phyloP scores from a whole-genome alignment of 2,888 invertebrate species.

The Cataglyphis albicans region DNA sequence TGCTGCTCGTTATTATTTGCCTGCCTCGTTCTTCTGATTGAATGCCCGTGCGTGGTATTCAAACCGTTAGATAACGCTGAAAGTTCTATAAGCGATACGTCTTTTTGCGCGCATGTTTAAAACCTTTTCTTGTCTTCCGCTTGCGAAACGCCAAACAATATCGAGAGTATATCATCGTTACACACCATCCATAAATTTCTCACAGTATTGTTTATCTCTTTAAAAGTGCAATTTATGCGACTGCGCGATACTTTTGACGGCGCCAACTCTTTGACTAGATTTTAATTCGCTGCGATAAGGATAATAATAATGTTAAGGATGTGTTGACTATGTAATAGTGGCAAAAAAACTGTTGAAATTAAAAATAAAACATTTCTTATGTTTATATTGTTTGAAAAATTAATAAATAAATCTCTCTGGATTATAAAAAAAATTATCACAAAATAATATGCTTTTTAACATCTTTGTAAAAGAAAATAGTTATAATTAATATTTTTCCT shows the following conservation, averaged over 20 bases:
- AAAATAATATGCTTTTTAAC: too few species aligned
- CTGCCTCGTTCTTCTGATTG: conserved; percentile 40
- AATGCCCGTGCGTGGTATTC: conserved; percentile 16
- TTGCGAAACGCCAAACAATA: conserved; percentile 24
- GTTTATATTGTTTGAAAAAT: too few species aligned
- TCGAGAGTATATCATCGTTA: conserved; percentile 33
- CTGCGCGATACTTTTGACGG: not conserved
- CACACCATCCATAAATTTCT: conserved; percentile 10
- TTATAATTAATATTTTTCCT: too few species aligned
- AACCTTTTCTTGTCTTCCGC: not conserved
- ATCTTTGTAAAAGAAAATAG: too few species aligned
- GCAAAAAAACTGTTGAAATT: too few species aligned
- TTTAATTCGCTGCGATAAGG: conserved; percentile 58
- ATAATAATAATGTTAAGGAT: conserved; percentile 8
- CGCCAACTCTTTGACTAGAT: conserved; percentile 36
- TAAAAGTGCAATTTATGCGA: conserved; percentile 27
- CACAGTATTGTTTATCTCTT: not conserved
- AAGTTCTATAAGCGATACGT: conserved; percentile 15
- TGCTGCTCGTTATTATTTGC: conserved; percentile 41
- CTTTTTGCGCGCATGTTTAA: conserved; percentile 1
- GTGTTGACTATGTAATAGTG: too few species aligned
- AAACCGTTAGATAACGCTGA: not conserved
- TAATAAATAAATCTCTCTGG: too few species aligned
- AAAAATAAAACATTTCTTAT: too few species aligned
- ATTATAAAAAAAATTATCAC: too few species aligned